Evolutionary conservation across 1,140 invertebrate species (phyloP).

Genomic region (Drosophila sucinea): DNA sequence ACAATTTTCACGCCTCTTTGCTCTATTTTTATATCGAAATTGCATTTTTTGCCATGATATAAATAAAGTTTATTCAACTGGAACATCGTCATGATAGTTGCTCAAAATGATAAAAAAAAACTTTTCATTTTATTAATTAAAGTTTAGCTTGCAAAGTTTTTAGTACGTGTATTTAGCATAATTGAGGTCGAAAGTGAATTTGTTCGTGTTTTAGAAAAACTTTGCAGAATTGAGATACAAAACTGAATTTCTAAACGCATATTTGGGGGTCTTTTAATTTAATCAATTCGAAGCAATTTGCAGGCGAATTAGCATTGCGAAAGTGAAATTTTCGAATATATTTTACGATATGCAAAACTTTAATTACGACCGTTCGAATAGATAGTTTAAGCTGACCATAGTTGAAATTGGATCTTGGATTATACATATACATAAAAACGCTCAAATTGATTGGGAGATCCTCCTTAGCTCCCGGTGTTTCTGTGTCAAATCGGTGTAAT

Average conservation of each 20-base stretch:
- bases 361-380: no score
- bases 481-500: no score
- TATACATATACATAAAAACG: no score
- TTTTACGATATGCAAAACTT: no score
- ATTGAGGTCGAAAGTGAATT: constrained; percentile 11
- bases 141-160: constrained; percentile 17
- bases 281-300: not conserved
- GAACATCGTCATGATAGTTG: not conserved
- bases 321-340: no score
- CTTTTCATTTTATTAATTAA: constrained; percentile 21
- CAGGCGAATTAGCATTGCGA: not conserved
- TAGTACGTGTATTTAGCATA: constrained; percentile 14
- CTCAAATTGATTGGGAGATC: no score
- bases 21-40: not conserved
- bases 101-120: not conserved
- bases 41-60: not conserved
- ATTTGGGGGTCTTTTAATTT: not conserved
- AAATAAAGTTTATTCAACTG: constrained; percentile 17
- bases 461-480: no score
- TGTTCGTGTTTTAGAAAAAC: not conserved
- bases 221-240: not conserved
- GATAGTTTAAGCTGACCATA: no score
- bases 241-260: constrained; percentile 5
- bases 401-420: no score
- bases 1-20: constrained; percentile 1